Evolutionary conservation across 2,113 vertebrate genomes (phyloP).

Genomic region (Xerus inauris): DNA sequence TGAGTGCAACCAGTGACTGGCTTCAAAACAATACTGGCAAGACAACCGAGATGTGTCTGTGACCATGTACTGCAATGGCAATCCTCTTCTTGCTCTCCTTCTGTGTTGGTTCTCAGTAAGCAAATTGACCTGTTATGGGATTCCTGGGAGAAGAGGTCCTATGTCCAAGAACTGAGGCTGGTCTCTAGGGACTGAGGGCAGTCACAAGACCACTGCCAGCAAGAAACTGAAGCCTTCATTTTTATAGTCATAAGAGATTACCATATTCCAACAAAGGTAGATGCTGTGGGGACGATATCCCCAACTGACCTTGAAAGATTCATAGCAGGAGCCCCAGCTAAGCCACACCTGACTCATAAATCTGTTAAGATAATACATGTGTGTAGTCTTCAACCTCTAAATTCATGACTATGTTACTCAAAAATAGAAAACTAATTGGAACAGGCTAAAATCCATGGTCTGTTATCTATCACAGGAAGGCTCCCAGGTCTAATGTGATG

Average conservation of each 20-base stretch:
- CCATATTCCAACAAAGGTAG: not conserved
- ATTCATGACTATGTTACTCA: too few relatives aligned
- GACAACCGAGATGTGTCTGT: accelerated
- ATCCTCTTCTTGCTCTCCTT: not conserved
- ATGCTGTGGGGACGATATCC: not conserved
- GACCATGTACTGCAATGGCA: too few relatives aligned
- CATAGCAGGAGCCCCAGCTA: not conserved
- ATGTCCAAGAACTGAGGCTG: not conserved
- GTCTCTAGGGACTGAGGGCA: not conserved
- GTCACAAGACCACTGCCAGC: not conserved
- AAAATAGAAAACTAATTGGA: not conserved
- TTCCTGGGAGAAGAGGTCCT: not conserved
- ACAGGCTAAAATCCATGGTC: not conserved
- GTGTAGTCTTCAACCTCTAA: not conserved
- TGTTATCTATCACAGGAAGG: not conserved
- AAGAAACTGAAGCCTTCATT: not conserved
- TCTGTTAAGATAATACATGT: not conserved
- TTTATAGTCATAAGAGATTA: not conserved
- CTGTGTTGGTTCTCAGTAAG: not conserved
- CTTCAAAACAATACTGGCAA: not conserved
- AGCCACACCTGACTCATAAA: not conserved
- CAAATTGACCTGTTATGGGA: not conserved
- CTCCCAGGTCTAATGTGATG: not conserved
- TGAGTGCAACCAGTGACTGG: not conserved
- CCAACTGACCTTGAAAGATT: not conserved